Conservation (phyloP, 2,888 invertebrate genomes). For the Caradrina clavipalpis region DNA sequence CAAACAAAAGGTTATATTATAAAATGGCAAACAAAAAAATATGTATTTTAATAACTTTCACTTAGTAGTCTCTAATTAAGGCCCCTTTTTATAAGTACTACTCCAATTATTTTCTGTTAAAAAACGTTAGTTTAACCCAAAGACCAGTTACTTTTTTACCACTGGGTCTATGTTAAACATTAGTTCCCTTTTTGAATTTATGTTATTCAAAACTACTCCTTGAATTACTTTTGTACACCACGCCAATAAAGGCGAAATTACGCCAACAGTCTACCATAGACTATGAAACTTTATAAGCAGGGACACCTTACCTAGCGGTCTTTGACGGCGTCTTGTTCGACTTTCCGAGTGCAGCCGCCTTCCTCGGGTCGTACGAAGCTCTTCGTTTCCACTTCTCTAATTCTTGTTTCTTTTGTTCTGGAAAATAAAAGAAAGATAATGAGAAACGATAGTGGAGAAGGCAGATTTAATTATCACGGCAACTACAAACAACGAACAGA, state of each 20-base stretch:
- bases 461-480: too few species aligned
- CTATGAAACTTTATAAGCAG: constrained; percentile 4
- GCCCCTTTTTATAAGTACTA: neutral
- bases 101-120: neutral
- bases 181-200: neutral
- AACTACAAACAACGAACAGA: too few species aligned
- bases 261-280: constrained; percentile 40
- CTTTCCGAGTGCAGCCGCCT: constrained; percentile 87
- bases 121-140: neutral
- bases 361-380: constrained; percentile 97
- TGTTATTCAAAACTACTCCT: neutral
- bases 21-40: constrained; percentile 44
- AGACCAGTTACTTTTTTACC: constrained; percentile 23
- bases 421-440: constrained; percentile 31
- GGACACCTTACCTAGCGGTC: constrained; percentile 77
- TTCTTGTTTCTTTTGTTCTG: constrained; percentile 93
- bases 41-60: constrained; percentile 2
- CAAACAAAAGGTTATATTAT: constrained; percentile 24
- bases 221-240: neutral
- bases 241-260: neutral
- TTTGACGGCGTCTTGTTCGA: constrained; percentile 77
- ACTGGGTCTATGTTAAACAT: neutral
- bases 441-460: neutral
- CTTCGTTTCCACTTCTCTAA: constrained; percentile 99
- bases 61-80: neutral